Base-by-base conservation (phyloP, 1,140 invertebrate species). In the Pseudomyrmex sp. region DNA sequence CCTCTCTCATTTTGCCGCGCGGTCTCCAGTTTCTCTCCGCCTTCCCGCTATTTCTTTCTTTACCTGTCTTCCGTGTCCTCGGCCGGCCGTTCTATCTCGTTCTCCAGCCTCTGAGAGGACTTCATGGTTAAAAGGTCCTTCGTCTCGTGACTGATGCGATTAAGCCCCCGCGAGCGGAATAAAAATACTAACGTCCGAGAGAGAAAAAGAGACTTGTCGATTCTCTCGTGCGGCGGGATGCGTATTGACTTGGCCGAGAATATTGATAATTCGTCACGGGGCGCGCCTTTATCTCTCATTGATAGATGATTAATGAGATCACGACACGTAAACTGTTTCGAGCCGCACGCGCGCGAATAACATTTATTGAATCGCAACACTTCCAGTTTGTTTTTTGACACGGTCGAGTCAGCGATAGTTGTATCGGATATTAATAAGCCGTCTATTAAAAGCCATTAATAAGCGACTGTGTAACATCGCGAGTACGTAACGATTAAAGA, bases 121-220 rank as follows among this genome's bases (percentile, higher is more conserved):
- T 75, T 75, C 26, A 74, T 61, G 79, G 79, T 62, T 82, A 74
- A 73, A 63, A 82, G 69, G 26, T 65, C 69, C 79, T 75, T 48
- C 72, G 69, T 75, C 79, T 80, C 79, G 79, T 75, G 68, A 73
- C 79, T 82, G 69, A 75, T 54, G 79, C 70, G 79, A 75, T 82
- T 82, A 82, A 70, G 59, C 35, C 50, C 12, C 46, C 69, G 79
- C 69, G 69, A 61, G 54, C 54, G 23, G 58, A 12, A 74, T 63
- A 82, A 82, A 82, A 82, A 82, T 82, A 82, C 58, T 52, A 50
- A 56, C 35, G 79, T 73, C 54, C 69, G 59, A 62, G 79, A 63
- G 58, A 35, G 35, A 35, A 35, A 35, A 0, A 35, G 35, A 35
- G 7, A 35, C 35, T 46, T 74, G 46, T 75, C 79, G 79, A 75